phyloP scores from a whole-genome alignment of 2,888 invertebrate species.

The Atherix ibis region DNA sequence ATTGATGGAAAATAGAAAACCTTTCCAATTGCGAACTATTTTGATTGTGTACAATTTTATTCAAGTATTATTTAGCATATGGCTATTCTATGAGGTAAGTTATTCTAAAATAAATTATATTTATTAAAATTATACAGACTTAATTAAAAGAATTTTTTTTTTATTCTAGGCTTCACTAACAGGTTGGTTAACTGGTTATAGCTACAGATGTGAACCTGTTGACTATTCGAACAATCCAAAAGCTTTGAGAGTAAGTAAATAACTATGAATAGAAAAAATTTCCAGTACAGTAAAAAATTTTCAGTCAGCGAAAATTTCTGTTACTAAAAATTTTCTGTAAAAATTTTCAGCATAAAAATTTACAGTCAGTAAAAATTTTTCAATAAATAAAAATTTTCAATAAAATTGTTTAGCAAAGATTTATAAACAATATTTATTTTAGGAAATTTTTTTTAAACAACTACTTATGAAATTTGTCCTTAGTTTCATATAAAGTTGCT shows the following conservation, averaged over 20 bases:
- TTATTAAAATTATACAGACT: conserved; percentile 4
- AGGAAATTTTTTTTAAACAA: too few relatives aligned
- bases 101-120: conserved; percentile 2
- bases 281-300: too few relatives aligned
- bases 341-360: too few relatives aligned
- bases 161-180: conserved; percentile 34
- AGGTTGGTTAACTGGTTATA: conserved; percentile 62
- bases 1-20: conserved; percentile 73
- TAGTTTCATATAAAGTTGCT: too few relatives aligned
- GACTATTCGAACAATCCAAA: conserved; percentile 53
- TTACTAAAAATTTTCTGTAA: too few relatives aligned
- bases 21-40: conserved; percentile 56
- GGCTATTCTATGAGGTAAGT: conserved; percentile 36
- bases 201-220: conserved; percentile 61
- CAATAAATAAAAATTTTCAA: too few relatives aligned
- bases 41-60: conserved; percentile 71
- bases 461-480: too few relatives aligned
- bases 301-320: too few relatives aligned
- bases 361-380: too few relatives aligned
- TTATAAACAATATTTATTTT: too few relatives aligned
- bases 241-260: conserved; percentile 48
- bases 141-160: conserved; percentile 8
- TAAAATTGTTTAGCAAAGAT: too few relatives aligned
- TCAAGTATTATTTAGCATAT: conserved; percentile 45
- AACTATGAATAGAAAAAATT: neutral